Conservation (phyloP, 2,113 vertebrate genomes). For the Colinus virginianus region DNA sequence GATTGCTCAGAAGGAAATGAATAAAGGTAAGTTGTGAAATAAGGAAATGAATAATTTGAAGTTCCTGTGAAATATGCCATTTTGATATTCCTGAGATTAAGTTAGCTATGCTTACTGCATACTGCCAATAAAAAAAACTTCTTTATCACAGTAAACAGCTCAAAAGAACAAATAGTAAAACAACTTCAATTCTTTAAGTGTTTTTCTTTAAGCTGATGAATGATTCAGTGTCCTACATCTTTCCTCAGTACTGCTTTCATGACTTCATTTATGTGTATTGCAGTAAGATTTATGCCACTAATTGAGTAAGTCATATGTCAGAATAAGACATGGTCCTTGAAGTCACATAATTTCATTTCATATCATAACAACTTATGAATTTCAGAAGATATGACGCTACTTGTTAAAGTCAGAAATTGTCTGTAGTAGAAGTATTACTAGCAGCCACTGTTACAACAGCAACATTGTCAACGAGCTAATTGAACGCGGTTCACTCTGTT, state of each 20-base stretch:
- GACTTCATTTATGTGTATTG: background rate
- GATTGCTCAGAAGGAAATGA: background rate
- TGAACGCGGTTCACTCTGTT: background rate
- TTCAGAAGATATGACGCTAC: background rate
- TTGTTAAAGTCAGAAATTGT: slow-evolving; percentile 29
- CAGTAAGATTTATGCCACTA: background rate
- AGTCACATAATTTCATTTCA: background rate
- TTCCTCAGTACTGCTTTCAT: background rate
- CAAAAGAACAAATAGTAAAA: background rate
- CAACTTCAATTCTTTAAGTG: background rate
- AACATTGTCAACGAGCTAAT: background rate
- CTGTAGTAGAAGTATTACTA: background rate
- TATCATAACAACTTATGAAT: background rate
- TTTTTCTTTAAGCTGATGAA: background rate
- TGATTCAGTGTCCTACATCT: background rate
- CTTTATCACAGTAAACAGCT: background rate
- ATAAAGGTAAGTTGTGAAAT: background rate
- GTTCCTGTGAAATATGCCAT: background rate
- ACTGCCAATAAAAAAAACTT: background rate
- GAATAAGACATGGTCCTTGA: background rate
- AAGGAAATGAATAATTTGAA: background rate
- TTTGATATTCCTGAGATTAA: background rate
- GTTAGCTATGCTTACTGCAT: background rate
- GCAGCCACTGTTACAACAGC: background rate
- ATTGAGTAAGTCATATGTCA: slow-evolving; percentile 12